Evolutionary conservation across 1,140 invertebrate species (phyloP), one percentile per base, ranked within the genome.

Genomic region (Aphis craccivora): DNA sequence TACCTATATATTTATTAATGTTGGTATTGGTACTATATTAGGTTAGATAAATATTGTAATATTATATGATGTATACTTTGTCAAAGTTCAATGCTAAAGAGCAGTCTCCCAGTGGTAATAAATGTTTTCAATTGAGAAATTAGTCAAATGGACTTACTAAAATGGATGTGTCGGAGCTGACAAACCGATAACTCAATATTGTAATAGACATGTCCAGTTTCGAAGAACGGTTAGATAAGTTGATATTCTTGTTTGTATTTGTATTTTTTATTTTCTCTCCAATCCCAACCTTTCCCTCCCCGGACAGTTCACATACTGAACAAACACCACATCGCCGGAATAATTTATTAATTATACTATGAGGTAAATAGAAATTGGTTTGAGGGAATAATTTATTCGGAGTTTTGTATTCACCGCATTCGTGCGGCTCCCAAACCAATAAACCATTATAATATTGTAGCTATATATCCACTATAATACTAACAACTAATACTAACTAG

Each of bases 291-390:
- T 48, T 45, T 76, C 30, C 60, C 60, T 76, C 60, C 60, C 30
- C 43, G 2, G 43, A 11, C 9, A 9, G 60, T 14, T 5, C 35
- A 45, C 84, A n/a, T n/a, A 18, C 43, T 87, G 48, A 87, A 87
- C 84, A 87, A 87, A 87, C 84, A 87, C 43, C 43, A 86, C 43
- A 48, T 88, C 86, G 30, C 18, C 22, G n/a, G 86, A 88, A 88
- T 88, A 88, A 88, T 88, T 88, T 88, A 88, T 88, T 88, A 48
- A 88, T 88, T 88, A 88, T 48, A 87, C 84, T 86, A n/a, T 86
- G 30, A 86, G 35, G 81, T 84, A 30, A 43, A 84, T 43, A 84
- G 45, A 45, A n/a, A 87, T 88, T n/a, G 45, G 86, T 51, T 88
- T 51, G 1, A 48, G 45, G 35, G 35, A 87, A 87, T n/a, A 87